These are phyloP conservation scores for Poecilia gillii DNA, from an alignment of 2,797 vertebrate genomes.

Conservation along the genomic window DNA sequence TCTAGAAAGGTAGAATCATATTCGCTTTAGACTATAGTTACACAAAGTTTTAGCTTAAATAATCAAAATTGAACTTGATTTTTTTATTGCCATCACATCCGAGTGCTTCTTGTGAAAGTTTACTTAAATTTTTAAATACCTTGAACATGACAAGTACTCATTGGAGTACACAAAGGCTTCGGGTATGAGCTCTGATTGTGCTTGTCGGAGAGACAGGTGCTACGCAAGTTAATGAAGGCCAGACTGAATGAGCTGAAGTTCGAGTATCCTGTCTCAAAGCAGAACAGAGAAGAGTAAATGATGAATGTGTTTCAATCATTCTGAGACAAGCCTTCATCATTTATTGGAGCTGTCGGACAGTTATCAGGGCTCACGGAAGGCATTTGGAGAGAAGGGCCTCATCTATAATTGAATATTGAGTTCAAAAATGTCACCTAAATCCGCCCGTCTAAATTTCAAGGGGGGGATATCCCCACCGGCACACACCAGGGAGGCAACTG, in stretches of 20 bases:
- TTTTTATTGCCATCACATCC: conserved; percentile 11
- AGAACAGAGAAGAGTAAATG: conserved; percentile 52
- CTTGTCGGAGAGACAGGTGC: conserved; percentile 8
- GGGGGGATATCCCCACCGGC: conserved; percentile 54
- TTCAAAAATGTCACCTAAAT: conserved; percentile 73
- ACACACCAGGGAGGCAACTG: conserved; percentile 42
- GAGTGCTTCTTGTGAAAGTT: conserved; percentile 1
- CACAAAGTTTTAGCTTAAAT: conserved; percentile 21
- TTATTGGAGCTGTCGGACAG: conserved; percentile 66
- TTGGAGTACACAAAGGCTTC: conserved; percentile 11
- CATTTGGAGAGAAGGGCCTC: conserved; percentile 48
- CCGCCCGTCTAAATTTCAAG: conserved; percentile 66
- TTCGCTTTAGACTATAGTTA: neutral
- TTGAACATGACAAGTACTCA: conserved; percentile 10
- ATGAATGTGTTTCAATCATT: conserved; percentile 73
- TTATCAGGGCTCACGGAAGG: conserved; percentile 67
- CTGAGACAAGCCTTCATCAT: conserved; percentile 67
- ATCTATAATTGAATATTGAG: conserved; percentile 73
- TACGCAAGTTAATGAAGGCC: conserved; percentile 59
- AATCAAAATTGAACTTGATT: conserved; percentile 11
- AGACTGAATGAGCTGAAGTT: conserved; percentile 52
- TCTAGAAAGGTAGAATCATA: neutral
- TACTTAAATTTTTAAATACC: conserved; percentile 30
- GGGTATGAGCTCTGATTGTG: neutral
- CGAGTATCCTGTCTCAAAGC: conserved; percentile 34